phyloP scores from a whole-genome alignment of 2,113 vertebrate genomes.

The Dunckerocampus dactyliophorus region DNA sequence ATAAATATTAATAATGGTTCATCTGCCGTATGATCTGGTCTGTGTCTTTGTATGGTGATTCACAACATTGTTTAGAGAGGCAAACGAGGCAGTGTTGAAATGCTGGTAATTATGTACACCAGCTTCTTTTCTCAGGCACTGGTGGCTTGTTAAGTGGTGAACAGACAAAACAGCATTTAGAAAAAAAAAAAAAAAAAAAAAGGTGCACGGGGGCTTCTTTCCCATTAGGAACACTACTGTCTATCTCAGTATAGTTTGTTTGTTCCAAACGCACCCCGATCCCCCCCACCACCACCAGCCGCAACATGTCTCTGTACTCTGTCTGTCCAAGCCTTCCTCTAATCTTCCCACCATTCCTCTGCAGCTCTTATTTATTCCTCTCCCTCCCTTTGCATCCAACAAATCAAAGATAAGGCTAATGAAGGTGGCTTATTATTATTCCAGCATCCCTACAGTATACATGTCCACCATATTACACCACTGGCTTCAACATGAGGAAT shows the following conservation, averaged over 20 bases:
- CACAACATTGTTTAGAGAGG: constrained; percentile 60
- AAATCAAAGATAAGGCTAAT: constrained; percentile 60
- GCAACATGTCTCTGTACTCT: constrained; percentile 23
- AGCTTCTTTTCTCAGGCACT: constrained; percentile 63
- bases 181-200: constrained; percentile 42
- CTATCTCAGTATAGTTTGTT: constrained; percentile 47
- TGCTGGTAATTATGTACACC: constrained; percentile 68
- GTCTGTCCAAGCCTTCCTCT: constrained; percentile 49
- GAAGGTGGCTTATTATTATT: constrained; percentile 50
- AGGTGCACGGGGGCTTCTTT: constrained; percentile 61
- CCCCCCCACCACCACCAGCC: constrained; percentile 40
- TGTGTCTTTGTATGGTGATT: constrained; percentile 61
- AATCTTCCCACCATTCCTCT: constrained; percentile 49
- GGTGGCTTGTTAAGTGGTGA: constrained; percentile 70
- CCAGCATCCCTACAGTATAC: constrained; percentile 21
- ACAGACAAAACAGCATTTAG: constrained; percentile 72
- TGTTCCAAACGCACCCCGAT: constrained; percentile 47
- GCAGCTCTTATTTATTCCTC: constrained; percentile 43
- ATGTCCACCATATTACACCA: constrained; percentile 17
- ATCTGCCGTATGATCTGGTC: constrained; percentile 31
- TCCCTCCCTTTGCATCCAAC: constrained; percentile 24
- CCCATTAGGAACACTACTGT: constrained; percentile 63
- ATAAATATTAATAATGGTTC: constrained; percentile 31
- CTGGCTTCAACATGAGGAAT: constrained; percentile 19
- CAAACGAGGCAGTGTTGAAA: constrained; percentile 66